Evolutionary conservation across 2,113 vertebrate genomes (phyloP), one percentile per base, ranked within the genome.

Genomic region (Emydocephalus ijimae): DNA sequence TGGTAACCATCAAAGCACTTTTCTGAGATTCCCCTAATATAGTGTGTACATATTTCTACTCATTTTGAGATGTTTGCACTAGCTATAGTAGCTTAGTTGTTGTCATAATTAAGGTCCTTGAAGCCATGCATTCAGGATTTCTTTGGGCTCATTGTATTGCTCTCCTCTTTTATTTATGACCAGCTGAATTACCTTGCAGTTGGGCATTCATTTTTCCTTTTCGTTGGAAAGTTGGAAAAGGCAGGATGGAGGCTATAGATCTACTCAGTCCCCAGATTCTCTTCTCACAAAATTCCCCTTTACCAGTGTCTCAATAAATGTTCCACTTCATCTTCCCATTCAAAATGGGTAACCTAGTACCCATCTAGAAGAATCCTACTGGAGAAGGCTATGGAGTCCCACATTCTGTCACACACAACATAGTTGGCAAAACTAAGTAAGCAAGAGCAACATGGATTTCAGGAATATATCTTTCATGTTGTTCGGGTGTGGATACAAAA

Each of bases 31-130:
- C 39, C 39, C 61, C 52, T 52, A 43, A 34, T 81, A 91, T 88
- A 43, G 26, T 14, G 20, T 45, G 54, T 39, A 69, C 48, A 85
- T 85, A 87, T 87, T 93, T 69, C 89, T 74, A 24, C 39, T 88
- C 34, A 24, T 50, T 48, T 12, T 88, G 92, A 93, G 61, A 91
- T 43, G 29, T 81, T 87, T 93, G 69, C 69, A n/a, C 23, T 54
- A 89, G 43, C 21, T 11, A 50, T 45, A 23, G 14, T 18, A 20
- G 69, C 23, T 85, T 48, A 34, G 52, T 23, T 24, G 39, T 21
- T 48, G 61, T 52, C 50, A 55, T 24, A 15, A 34, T 34, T 34
- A 14, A 52, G 21, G 15, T 50, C 15, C 56, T 39, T 45, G 48
- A 54, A 87, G 15, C 57, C 45, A 61, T 43, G n/a, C n/a, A 7